phyloP scores from a whole-genome alignment of 1,140 invertebrate genomes.

The Dermatophagoides farinae region DNA sequence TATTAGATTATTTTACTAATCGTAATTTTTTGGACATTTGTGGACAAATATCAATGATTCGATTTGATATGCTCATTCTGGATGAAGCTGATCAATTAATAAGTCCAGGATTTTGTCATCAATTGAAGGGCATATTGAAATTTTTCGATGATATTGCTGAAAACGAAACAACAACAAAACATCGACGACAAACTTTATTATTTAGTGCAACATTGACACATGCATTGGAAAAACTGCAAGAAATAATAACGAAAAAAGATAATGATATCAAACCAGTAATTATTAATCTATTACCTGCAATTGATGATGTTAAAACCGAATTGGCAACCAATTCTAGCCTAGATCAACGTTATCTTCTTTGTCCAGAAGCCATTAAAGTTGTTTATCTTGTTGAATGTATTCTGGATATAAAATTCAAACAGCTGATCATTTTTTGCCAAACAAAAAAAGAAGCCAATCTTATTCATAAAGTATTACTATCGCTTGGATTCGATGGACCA shows the following conservation, averaged over 20 bases:
- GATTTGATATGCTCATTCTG: conserved; percentile 52
- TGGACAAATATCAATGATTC: conserved; percentile 27
- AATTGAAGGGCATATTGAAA: conserved; percentile 37
- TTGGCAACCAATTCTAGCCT: conserved; percentile 63
- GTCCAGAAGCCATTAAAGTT: conserved; percentile 71
- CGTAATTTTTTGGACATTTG: conserved; percentile 17
- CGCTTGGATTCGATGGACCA: conserved; percentile 13
- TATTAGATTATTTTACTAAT: conserved; percentile 47
- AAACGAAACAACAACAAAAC: conserved; percentile 71
- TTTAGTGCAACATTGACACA: conserved; percentile 94
- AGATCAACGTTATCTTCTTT: conserved; percentile 71
- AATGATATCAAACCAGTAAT: conserved; percentile 12
- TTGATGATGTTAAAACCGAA: conserved; percentile 40
- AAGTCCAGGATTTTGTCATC: conserved; percentile 21
- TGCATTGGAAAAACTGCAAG: conserved; percentile 46
- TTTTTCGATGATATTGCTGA: conserved; percentile 23
- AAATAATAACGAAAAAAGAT: conserved; percentile 31
- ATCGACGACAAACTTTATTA: conserved; percentile 57
- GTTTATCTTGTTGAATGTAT: conserved; percentile 43
- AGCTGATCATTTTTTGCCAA: conserved; percentile 16
- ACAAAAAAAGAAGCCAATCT: conserved; percentile 15
- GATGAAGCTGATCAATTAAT: conserved; percentile 79
- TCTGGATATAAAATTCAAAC: conserved; percentile 15
- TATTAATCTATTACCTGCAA: conserved; percentile 23
- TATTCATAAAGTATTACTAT: conserved; percentile 14